A percentile compares a stretch with the other conserved stretches of the same genome.
Conservation (phyloP, 2,888 invertebrate genomes). For the Nezara viridula region DNA sequence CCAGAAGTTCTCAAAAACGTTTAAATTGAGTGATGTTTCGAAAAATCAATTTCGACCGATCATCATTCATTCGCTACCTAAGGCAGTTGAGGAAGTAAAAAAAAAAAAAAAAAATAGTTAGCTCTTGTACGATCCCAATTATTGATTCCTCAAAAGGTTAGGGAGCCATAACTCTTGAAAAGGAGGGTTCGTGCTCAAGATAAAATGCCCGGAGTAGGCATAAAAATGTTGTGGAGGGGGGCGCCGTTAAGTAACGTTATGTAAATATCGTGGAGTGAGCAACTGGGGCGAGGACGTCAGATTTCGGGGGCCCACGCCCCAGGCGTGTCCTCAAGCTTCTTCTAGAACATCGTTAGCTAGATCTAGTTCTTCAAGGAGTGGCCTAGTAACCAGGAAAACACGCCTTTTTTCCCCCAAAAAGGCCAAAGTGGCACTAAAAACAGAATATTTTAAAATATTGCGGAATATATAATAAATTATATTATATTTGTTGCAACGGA, state of each 20-base stretch:
- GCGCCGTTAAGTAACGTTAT: conserved; percentile 18
- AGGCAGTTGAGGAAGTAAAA: not conserved
- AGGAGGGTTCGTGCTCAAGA: not conserved
- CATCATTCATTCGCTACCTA: not conserved
- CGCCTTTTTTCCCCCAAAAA: not conserved
- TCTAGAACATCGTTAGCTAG: not conserved
- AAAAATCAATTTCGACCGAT: not conserved
- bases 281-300: conserved; percentile 24
- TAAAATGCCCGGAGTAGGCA: not conserved
- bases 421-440: not conserved
- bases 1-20: too few species aligned
- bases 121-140: not conserved
- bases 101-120: not conserved
- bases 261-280: not conserved
- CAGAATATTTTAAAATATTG: not conserved
- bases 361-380: not conserved
- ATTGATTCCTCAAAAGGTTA: not conserved
- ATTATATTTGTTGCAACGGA: too few species aligned
- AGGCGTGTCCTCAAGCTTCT: conserved; percentile 40
- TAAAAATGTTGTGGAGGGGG: not conserved
- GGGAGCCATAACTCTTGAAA: not conserved
- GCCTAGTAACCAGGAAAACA: not conserved
- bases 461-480: too few species aligned
- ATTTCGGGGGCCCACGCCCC: conserved; percentile 45
- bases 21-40: not conserved